Evolutionary conservation across 2,888 invertebrate genomes (phyloP), one percentile per base, ranked within the genome.

Genomic region (Allolobophora icterica): DNA sequence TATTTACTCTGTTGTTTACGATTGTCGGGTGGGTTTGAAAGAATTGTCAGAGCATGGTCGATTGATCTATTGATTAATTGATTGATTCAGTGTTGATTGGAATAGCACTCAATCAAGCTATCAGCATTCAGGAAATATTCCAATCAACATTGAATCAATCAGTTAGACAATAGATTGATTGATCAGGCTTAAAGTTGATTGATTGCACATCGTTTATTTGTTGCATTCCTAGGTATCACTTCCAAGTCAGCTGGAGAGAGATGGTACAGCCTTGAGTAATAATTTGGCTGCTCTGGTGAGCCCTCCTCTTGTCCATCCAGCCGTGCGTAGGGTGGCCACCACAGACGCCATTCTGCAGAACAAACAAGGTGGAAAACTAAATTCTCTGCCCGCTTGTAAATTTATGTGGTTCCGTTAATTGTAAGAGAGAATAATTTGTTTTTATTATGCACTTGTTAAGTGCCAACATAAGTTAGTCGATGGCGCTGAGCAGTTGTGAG

Each of bases 221-320:
- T 87, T 90, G 52, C 13, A 84, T 87, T 58, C 11, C n/a, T 92
- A 94, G 94, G 94, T 94, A 8, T 96, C 97, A 38, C 94, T 97
- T 90, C 97, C 97, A 0, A 96, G 96, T 34, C 96, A 96, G 93
- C 94, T 96, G 91, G 95, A 94, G 89, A 84, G 89, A 30, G 92
- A 92, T 13, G 87, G 87, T 87, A 13, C 87, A 19, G 71, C n/a
- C 11, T 2, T 71, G 71, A 30, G 34, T 87, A 87, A 87, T 24
- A 38, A 35, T 38, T 35, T 87, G 87, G 34, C 87, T 8, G 38
- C 34, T 35, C 38, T 87, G 13, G 38, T 92, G 15, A 92, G 92
- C 40, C 94, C 94, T 45, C 94, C 94, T 13, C 92, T 94, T 30
- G 93, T 94, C 91, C 94, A 94, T 92, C 94, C 94, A 6, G 93